Evolutionary conservation across 2,113 vertebrate species (phyloP).

Genomic region (Silurus asotus): DNA sequence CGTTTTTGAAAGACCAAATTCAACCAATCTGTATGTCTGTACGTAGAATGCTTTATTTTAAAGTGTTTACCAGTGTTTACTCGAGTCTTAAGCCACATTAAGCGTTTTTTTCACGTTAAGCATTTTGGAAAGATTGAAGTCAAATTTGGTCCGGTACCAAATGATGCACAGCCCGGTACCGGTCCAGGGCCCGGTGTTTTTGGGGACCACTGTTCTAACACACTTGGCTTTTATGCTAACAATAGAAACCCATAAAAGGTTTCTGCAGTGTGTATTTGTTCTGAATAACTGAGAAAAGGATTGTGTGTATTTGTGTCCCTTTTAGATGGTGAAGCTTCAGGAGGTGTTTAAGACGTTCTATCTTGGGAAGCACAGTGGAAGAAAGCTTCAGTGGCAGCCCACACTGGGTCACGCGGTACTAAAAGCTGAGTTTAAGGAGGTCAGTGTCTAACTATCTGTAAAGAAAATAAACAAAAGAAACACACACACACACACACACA

Average conservation of each 20-base stretch:
- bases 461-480: background rate
- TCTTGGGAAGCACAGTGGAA: constrained; percentile 96
- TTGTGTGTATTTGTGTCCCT: background rate
- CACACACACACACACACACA: background rate
- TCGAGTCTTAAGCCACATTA: no score
- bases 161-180: no score
- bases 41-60: no score
- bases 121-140: no score
- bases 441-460: constrained; percentile 48
- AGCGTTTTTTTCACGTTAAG: no score
- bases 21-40: no score
- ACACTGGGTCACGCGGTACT: constrained; percentile 95
- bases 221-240: background rate
- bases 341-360: constrained; percentile 99
- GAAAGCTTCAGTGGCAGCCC: constrained; percentile 98
- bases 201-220: background rate
- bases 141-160: no score
- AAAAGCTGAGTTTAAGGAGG: constrained; percentile 98
- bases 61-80: no score
- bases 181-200: no score
- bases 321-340: constrained; percentile 96
- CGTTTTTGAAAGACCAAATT: no score
- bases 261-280: background rate
- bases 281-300: background rate
- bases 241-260: background rate